These are phyloP conservation scores for Nephotettix cincticeps DNA, from an alignment of 1,140 invertebrate species.

Conservation along the genomic window DNA sequence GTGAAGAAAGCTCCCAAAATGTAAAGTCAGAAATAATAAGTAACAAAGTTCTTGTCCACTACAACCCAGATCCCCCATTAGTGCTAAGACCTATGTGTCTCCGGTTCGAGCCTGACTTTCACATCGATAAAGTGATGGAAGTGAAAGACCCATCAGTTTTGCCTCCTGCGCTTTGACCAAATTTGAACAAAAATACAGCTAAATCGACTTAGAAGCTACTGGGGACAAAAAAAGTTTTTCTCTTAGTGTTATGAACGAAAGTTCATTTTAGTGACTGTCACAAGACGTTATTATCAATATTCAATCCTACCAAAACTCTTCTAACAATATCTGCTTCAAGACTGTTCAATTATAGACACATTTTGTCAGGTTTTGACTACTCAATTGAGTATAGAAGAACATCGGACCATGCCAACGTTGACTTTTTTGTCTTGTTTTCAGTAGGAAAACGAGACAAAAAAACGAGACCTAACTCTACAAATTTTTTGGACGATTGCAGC, in stretches of 20 bases:
- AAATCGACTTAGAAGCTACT: conserved; percentile 51
- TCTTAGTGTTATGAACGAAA: conserved; percentile 29
- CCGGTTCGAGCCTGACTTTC: conserved; percentile 50
- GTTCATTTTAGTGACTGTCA: not conserved
- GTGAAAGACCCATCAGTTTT: conserved; percentile 49
- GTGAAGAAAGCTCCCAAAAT: conserved; percentile 46
- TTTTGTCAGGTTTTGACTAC: not conserved
- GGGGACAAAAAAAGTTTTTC: conserved; percentile 48
- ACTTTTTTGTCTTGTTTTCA: not conserved
- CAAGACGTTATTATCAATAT: not conserved
- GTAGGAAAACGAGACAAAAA: not conserved
- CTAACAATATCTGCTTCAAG: not conserved
- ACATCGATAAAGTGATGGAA: conserved; percentile 46
- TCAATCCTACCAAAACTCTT: not conserved
- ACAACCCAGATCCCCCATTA: conserved; percentile 44
- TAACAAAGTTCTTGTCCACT: conserved; percentile 41
- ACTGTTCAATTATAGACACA: not conserved
- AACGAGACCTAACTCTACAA: too few species aligned
- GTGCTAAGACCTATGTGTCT: conserved; percentile 52
- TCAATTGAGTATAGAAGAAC: not conserved
- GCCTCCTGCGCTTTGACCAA: conserved; percentile 48
- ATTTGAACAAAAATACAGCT: conserved; percentile 38
- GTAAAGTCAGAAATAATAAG: conserved; percentile 41
- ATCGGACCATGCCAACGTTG: not conserved
- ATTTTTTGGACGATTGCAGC: not conserved